Base-by-base conservation (phyloP, 2,113 vertebrate genomes). In the Stegostoma tigrinum region DNA sequence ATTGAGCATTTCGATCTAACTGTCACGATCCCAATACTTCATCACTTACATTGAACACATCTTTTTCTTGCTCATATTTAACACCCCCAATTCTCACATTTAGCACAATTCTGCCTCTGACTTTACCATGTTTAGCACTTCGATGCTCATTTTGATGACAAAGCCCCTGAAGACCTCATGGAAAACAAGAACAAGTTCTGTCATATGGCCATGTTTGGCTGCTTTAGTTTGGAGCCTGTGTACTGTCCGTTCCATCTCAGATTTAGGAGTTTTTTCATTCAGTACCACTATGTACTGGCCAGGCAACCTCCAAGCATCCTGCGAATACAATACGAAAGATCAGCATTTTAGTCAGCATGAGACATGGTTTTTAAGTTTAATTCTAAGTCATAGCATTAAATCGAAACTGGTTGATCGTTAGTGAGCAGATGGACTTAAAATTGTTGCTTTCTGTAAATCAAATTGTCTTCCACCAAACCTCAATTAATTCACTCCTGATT, bases 261-360 rank as follows among this genome's bases (percentile, higher is more conserved):
- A 96, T 94, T 96, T 96, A 5, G 97, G 97, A 0, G 97, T 87
- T 19, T 97, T 98, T 0, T 95, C 96, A 95, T 95, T 97, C 97
- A 99, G 97, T 68, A 98, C 96, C 96, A 99, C 98, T 78, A 99
- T 5, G 70, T 98, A 99, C 95, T 98, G 98, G 34, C 98, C 98
- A 0, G 98, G 98, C 96, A 98, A 89, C 94, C 98, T 97, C 98
- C 98, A 98, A 0, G 97, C 96, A 0, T 97, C 97, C 98, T 98
- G 97, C 15, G 67, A 70, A 52, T 6, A 95, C 90, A 96, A 94
- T 5, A 72, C 72, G 61, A n/a, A 66, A n/a, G 61, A 93, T 23
- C 38, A 38, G 17, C 38, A 93, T 34, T 66, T 93, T 38, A 66
- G 34, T 66, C 61, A 66, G 38, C 34, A 1, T 67, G 34, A 67